Evolutionary conservation across 2,888 invertebrate genomes (phyloP).

Genomic region (Drosophila rellima): DNA sequence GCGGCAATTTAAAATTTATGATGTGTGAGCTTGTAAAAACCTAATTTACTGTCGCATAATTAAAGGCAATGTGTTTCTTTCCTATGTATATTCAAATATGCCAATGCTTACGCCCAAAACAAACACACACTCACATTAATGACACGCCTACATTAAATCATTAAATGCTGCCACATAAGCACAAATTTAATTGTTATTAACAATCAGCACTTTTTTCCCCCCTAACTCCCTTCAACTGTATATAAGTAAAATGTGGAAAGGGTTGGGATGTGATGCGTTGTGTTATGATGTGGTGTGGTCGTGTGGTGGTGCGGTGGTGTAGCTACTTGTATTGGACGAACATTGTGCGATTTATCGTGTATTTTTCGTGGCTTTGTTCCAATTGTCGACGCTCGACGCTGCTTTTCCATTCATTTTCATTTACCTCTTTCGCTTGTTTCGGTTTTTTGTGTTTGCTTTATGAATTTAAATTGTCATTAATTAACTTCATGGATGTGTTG

Average conservation of each 20-base stretch:
- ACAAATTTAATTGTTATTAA: slow-evolving; percentile 82
- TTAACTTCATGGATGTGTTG: slow-evolving; percentile 68
- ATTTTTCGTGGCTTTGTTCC: slow-evolving; percentile 59
- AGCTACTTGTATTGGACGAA: slow-evolving; percentile 12
- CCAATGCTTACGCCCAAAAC: slow-evolving; percentile 42
- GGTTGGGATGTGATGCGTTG: background rate
- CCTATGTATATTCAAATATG: slow-evolving; percentile 25
- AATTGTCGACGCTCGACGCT: slow-evolving; percentile 39
- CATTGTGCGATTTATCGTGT: slow-evolving; percentile 51
- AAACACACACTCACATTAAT: slow-evolving; percentile 32
- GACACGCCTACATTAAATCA: slow-evolving; percentile 72
- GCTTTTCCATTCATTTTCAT: slow-evolving; percentile 76
- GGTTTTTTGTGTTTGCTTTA: slow-evolving; percentile 73
- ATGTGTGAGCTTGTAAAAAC: slow-evolving; percentile 80
- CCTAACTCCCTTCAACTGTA: background rate
- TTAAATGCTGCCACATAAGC: slow-evolving; percentile 81
- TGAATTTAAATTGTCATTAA: slow-evolving; percentile 84
- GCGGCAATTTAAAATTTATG: slow-evolving; percentile 77
- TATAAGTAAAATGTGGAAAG: background rate
- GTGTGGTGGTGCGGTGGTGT: background rate
- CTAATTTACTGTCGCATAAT: slow-evolving; percentile 84
- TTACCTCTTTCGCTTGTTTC: slow-evolving; percentile 62
- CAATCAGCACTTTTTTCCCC: slow-evolving; percentile 70
- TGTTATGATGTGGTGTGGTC: background rate
- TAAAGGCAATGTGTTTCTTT: slow-evolving; percentile 66